phyloP scores from a whole-genome alignment of 2,888 invertebrate species.

The Magallana nippona region DNA sequence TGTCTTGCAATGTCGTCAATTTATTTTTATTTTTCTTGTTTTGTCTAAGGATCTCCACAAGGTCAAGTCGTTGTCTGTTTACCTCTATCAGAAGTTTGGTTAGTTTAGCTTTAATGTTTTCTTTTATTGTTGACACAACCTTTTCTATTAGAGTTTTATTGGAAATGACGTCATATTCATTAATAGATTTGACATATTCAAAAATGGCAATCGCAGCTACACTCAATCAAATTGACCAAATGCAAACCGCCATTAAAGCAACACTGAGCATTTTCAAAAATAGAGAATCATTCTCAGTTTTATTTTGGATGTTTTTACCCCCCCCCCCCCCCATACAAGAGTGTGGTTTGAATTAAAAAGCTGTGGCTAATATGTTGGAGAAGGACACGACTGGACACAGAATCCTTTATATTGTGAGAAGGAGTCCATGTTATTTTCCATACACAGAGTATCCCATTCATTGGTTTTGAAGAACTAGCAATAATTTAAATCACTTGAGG shows the following conservation, averaged over 20 bases:
- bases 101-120: background rate
- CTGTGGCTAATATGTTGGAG: too few relatives aligned
- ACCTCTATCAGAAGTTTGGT: background rate
- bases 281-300: background rate
- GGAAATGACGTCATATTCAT: background rate
- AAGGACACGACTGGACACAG: too few relatives aligned
- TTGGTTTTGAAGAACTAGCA: too few relatives aligned
- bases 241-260: background rate
- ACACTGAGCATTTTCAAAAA: background rate
- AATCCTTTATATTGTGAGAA: too few relatives aligned
- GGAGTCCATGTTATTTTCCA: too few relatives aligned
- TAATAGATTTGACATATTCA: background rate
- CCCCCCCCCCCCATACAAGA: background rate
- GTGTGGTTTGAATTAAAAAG: background rate
- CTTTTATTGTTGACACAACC: background rate
- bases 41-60: background rate
- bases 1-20: conserved; percentile 21
- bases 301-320: background rate
- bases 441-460: too few relatives aligned
- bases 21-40: background rate
- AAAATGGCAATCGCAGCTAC: background rate
- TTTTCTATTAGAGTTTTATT: background rate
- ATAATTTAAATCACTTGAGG: too few relatives aligned
- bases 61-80: background rate
- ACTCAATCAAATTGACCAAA: background rate